These are phyloP conservation scores for Panzeria rudis DNA, from an alignment of 2,888 invertebrate genomes.

Conservation along the genomic window DNA sequence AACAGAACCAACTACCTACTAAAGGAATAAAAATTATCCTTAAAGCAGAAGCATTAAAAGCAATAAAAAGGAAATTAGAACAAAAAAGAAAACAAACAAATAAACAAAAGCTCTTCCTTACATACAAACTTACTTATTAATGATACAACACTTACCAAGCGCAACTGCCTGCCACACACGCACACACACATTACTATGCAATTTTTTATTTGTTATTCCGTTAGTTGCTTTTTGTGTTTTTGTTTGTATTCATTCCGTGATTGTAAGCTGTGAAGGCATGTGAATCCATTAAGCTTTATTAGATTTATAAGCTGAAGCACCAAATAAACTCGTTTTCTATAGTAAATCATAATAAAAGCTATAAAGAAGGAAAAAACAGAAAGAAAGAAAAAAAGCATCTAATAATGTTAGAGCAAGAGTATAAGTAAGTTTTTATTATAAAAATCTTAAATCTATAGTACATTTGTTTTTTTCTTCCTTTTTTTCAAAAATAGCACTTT, in stretches of 20 bases:
- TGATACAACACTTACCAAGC: slow-evolving; percentile 25
- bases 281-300: slow-evolving; percentile 62
- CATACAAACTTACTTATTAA: slow-evolving; percentile 10
- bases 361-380: not conserved
- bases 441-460: not conserved
- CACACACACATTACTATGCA: not conserved
- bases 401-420: slow-evolving; percentile 17
- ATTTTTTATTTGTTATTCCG: slow-evolving; percentile 23
- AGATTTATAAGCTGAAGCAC: slow-evolving; percentile 63
- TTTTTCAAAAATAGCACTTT: slow-evolving; percentile 2
- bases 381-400: slow-evolving; percentile 1
- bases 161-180: too few relatives aligned
- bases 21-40: slow-evolving; percentile 14
- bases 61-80: slow-evolving; percentile 25
- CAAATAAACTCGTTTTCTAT: slow-evolving; percentile 63
- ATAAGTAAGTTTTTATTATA: slow-evolving; percentile 3
- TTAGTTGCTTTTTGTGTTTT: not conserved
- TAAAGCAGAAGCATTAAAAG: slow-evolving; percentile 14
- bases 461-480: not conserved
- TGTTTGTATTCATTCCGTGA: slow-evolving; percentile 10
- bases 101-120: not conserved
- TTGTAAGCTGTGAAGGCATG: slow-evolving; percentile 43
- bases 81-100: not conserved
- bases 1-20: not conserved
- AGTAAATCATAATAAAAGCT: slow-evolving; percentile 62